A percentile compares a stretch with the other conserved stretches of the same genome.
Conservation (phyloP, 2,797 vertebrate genomes). For the Euphonia xanthogaster region DNA sequence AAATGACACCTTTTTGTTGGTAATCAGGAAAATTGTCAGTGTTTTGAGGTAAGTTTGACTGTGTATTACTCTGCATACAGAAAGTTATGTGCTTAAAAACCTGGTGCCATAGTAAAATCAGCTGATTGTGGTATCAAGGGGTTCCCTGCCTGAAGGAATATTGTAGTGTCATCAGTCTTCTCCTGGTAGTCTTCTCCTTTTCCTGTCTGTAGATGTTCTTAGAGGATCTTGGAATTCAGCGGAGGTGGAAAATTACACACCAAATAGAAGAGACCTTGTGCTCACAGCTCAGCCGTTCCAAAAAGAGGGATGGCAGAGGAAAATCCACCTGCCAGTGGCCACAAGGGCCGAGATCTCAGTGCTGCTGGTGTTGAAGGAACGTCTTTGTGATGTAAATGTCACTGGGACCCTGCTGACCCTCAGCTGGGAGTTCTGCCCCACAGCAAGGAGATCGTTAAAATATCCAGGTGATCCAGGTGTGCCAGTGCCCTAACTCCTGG, state of each 20-base stretch:
- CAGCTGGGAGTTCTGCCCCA: background rate
- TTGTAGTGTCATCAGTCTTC: background rate
- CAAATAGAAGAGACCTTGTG: background rate
- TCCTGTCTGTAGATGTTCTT: background rate
- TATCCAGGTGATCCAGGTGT: background rate
- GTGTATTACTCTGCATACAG: background rate
- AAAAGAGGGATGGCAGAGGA: background rate
- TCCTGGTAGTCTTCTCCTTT: background rate
- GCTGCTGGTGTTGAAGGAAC: background rate
- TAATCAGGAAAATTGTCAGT: background rate
- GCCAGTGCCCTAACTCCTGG: rapidly evolving
- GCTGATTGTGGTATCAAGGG: background rate
- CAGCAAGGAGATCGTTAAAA: background rate
- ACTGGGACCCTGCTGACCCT: background rate
- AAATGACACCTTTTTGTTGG: background rate
- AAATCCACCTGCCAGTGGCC: background rate
- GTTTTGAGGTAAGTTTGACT: background rate
- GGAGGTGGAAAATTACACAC: background rate
- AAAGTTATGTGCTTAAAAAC: background rate
- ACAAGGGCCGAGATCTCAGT: background rate
- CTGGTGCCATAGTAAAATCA: background rate
- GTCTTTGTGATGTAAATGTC: background rate
- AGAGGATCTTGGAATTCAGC: background rate
- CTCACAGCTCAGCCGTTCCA: background rate
- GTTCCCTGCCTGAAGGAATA: background rate